Percentiles rank a stretch among this genome's conserved stretches.
These are phyloP conservation scores for Melanotaenia parkinsoni DNA, from an alignment of 2,797 vertebrate genomes.

Conservation along the genomic window DNA sequence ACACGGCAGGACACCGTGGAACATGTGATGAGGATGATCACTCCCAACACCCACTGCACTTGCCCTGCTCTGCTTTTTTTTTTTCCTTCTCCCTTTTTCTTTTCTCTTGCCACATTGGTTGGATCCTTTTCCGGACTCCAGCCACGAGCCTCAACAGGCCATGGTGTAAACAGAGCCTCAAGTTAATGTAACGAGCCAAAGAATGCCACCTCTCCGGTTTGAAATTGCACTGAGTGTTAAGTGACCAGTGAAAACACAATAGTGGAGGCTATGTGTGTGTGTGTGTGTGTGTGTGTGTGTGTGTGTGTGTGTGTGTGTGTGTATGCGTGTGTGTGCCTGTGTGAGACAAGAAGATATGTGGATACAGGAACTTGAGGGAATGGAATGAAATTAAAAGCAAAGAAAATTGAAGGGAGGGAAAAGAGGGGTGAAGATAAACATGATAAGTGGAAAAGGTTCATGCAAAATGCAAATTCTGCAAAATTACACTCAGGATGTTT, in stretches of 20 bases:
- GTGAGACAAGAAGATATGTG: neutral
- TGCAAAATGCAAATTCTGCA: slow-evolving; percentile 1
- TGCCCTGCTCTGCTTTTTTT: slow-evolving; percentile 17
- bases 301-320: slow-evolving; percentile 3
- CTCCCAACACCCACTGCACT: slow-evolving; percentile 43
- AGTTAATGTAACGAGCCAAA: slow-evolving; percentile 63
- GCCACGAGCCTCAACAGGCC: slow-evolving; percentile 68
- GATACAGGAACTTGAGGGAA: neutral
- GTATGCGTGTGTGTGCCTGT: neutral
- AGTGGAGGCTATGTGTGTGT: slow-evolving; percentile 1
- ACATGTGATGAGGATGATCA: slow-evolving; percentile 76
- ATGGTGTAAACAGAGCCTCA: slow-evolving; percentile 52
- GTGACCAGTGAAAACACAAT: slow-evolving; percentile 55
- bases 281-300: too few relatives aligned
- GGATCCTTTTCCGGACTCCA: slow-evolving; percentile 59
- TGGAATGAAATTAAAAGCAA: neutral
- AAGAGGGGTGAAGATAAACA: neutral
- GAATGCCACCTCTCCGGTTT: slow-evolving; percentile 66
- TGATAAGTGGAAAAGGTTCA: neutral
- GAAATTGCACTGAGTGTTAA: slow-evolving; percentile 40
- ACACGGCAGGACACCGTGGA: slow-evolving; percentile 69
- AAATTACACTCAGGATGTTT: slow-evolving; percentile 22
- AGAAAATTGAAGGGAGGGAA: neutral
- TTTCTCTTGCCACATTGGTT: slow-evolving; percentile 36
- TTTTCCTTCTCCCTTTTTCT: slow-evolving; percentile 8